phyloP scores from a whole-genome alignment of 2,797 vertebrate genomes.

The Echiichthys vipera region DNA sequence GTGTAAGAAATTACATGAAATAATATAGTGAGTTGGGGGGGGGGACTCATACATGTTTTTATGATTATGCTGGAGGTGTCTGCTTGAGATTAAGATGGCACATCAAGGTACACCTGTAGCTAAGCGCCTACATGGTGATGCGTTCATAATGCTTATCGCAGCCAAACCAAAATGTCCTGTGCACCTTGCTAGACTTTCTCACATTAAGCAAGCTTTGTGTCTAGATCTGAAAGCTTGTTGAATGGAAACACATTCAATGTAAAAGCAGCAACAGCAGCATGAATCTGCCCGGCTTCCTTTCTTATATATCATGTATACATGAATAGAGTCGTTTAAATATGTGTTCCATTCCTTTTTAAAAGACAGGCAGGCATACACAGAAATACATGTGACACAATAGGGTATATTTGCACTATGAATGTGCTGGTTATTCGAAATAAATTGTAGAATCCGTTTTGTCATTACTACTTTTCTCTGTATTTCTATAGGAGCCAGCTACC shows the following conservation, averaged over 20 bases:
- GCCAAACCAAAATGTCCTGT: background rate
- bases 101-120: too few relatives aligned
- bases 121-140: too few relatives aligned
- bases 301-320: slow-evolving; percentile 31
- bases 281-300: slow-evolving; percentile 21
- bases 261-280: slow-evolving; percentile 2
- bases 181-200: background rate
- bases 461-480: background rate
- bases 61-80: too few relatives aligned
- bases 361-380: background rate
- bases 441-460: background rate
- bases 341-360: background rate
- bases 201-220: slow-evolving; percentile 4
- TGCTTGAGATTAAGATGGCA: too few relatives aligned
- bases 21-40: too few relatives aligned
- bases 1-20: too few relatives aligned
- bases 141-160: slow-evolving; percentile 27
- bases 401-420: slow-evolving; percentile 1
- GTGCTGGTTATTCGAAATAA: slow-evolving; percentile 18
- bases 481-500: slow-evolving; percentile 1
- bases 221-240: slow-evolving; percentile 4
- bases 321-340: slow-evolving; percentile 30
- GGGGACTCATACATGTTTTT: too few relatives aligned
- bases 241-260: slow-evolving; percentile 1
- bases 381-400: slow-evolving; percentile 10